These are phyloP conservation scores for Tineola bisselliella DNA, from an alignment of 2,888 invertebrate genomes.

Conservation along the genomic window DNA sequence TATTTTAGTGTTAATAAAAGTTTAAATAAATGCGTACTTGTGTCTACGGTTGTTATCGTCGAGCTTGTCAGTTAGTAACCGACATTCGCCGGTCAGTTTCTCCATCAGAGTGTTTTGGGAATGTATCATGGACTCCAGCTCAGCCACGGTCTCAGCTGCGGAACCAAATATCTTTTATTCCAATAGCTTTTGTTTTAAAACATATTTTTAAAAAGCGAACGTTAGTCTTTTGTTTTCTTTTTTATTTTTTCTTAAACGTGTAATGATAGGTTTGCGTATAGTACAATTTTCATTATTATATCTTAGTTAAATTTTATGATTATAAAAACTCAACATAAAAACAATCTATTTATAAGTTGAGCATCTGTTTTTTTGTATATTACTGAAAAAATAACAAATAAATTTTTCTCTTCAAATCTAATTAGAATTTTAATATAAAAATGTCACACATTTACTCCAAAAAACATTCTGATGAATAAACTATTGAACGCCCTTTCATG, in stretches of 20 bases:
- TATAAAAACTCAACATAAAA: too few species aligned
- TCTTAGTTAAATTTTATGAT: too few species aligned
- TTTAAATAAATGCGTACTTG: conserved; percentile 73
- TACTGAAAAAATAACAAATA: too few species aligned
- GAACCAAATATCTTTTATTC: conserved; percentile 61
- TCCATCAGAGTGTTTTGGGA: conserved; percentile 94
- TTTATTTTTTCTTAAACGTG: neutral
- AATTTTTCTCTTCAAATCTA: too few species aligned
- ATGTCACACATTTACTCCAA: neutral
- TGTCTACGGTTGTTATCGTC: conserved; percentile 88
- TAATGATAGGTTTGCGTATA: too few species aligned
- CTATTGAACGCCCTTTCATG: conserved; percentile 70
- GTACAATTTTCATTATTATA: too few species aligned
- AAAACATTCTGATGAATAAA: conserved; percentile 74
- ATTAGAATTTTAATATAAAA: too few species aligned
- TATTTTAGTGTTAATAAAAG: neutral
- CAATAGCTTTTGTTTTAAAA: conserved; percentile 25
- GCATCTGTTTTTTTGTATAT: too few species aligned
- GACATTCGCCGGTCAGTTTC: conserved; percentile 90
- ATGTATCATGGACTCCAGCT: conserved; percentile 89
- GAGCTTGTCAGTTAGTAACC: conserved; percentile 87
- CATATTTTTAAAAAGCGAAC: neutral
- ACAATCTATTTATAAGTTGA: too few species aligned
- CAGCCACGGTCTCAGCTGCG: conserved; percentile 88
- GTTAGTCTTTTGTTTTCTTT: neutral